A percentile compares a stretch with the other conserved stretches of the same genome.
phyloP scores from a whole-genome alignment of 1,140 invertebrate species.

The Trypoxylus dichotomus region DNA sequence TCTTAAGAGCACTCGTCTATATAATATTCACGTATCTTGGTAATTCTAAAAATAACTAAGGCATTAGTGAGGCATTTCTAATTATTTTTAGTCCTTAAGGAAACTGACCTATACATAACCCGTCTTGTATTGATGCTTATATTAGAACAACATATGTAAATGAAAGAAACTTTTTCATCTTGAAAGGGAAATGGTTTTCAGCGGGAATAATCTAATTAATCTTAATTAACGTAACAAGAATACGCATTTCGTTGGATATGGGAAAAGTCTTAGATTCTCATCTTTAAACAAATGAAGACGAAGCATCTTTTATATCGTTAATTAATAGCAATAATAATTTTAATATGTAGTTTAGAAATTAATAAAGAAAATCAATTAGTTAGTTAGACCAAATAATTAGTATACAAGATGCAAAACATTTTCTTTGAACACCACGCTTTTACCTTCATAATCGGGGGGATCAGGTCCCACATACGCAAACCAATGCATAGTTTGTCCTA shows the following conservation, averaged over 20 bases:
- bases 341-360: too few relatives aligned
- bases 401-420: not conserved
- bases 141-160: not conserved
- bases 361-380: too few relatives aligned
- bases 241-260: not conserved
- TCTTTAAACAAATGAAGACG: not conserved
- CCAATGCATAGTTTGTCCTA: conserved; percentile 41
- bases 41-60: not conserved
- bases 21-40: too few relatives aligned
- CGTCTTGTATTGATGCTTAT: not conserved
- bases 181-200: too few relatives aligned
- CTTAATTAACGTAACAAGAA: too few relatives aligned
- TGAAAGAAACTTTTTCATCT: too few relatives aligned
- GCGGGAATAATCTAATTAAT: too few relatives aligned
- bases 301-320: too few relatives aligned
- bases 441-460: conserved; percentile 35
- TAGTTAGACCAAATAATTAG: not conserved
- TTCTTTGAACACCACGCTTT: conserved; percentile 21
- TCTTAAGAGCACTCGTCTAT: not conserved
- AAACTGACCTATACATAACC: not conserved
- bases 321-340: too few relatives aligned
- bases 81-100: not conserved
- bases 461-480: conserved; percentile 46
- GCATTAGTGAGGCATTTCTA: not conserved
- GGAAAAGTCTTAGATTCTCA: not conserved